Evolutionary conservation across 2,888 invertebrate genomes (phyloP).

Genomic region (Limulus polyphemus): DNA sequence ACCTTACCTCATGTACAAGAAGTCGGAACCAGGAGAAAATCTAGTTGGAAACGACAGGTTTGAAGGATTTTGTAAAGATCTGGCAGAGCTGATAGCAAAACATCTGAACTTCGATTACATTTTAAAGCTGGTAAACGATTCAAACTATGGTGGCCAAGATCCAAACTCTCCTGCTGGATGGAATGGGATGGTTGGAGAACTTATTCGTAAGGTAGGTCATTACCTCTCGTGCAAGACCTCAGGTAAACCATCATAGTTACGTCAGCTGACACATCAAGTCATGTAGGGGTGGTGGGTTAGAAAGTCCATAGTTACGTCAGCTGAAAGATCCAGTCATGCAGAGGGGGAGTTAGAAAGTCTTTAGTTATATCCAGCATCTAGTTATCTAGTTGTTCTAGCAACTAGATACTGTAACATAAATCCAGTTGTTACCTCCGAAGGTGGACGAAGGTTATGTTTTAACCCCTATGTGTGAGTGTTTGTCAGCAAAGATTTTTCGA

Average conservation of each 20-base stretch:
- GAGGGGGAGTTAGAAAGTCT: too few species aligned
- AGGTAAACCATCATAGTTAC: neutral
- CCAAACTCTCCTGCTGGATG: slow-evolving; percentile 25
- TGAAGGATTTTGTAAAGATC: slow-evolving; percentile 84
- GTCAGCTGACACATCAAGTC: neutral
- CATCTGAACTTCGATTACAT: slow-evolving; percentile 37
- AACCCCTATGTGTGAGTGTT: too few species aligned
- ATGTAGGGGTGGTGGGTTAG: too few species aligned
- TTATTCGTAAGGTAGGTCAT: slow-evolving; percentile 24
- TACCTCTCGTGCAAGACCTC: neutral
- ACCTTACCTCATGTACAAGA: slow-evolving; percentile 69
- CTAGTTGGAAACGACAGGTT: slow-evolving; percentile 60
- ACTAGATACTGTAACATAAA: too few species aligned
- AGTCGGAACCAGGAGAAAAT: slow-evolving; percentile 48
- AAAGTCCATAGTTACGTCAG: neutral
- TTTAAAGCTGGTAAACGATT: slow-evolving; percentile 24
- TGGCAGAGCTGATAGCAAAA: slow-evolving; percentile 66
- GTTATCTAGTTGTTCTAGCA: too few species aligned
- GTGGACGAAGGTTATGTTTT: too few species aligned
- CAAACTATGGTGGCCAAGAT: slow-evolving; percentile 23
- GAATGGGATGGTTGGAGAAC: slow-evolving; percentile 30
- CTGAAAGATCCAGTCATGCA: too few species aligned
- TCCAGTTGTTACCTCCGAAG: too few species aligned
- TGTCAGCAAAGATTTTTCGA: too few species aligned
- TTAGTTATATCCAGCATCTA: too few species aligned